Evolutionary conservation across 2,797 vertebrate species (phyloP).

Genomic region (Leptoclinus maculatus): DNA sequence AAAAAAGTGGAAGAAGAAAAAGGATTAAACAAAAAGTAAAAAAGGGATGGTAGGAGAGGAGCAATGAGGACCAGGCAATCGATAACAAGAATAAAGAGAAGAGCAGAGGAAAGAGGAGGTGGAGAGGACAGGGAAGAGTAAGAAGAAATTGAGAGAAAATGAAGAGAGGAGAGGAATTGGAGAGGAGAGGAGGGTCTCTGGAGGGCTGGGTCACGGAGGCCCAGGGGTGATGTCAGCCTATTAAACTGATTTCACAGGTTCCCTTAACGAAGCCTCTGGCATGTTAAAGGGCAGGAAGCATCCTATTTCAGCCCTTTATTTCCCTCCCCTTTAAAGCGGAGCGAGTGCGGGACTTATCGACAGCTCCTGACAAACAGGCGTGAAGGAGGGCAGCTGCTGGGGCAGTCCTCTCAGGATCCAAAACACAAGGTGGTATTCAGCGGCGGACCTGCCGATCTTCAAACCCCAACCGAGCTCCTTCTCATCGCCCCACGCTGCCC

Average conservation of each 20-base stretch:
- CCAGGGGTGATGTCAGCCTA: slow-evolving; percentile 86
- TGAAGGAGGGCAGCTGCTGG: slow-evolving; percentile 84
- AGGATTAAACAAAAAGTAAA: neutral
- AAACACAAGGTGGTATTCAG: slow-evolving; percentile 80
- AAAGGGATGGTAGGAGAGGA: slow-evolving; percentile 4
- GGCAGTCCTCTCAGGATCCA: slow-evolving; percentile 81
- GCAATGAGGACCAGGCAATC: slow-evolving; percentile 32
- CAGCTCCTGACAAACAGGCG: slow-evolving; percentile 84
- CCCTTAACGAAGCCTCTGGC: slow-evolving; percentile 86
- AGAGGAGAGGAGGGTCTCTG: slow-evolving; percentile 63
- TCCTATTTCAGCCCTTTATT: slow-evolving; percentile 81
- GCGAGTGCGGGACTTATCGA: slow-evolving; percentile 79
- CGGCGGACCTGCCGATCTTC: slow-evolving; percentile 66
- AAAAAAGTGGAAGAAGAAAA: neutral
- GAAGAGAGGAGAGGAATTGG: slow-evolving; percentile 28
- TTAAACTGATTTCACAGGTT: slow-evolving; percentile 88
- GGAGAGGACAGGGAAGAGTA: slow-evolving; percentile 36
- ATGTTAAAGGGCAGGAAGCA: slow-evolving; percentile 87
- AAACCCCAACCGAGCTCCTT: slow-evolving; percentile 48
- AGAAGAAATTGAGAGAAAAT: slow-evolving; percentile 45
- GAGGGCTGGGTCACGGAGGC: slow-evolving; percentile 78
- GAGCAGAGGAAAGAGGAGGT: slow-evolving; percentile 26
- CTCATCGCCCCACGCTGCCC: slow-evolving; percentile 8
- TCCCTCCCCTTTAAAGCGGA: slow-evolving; percentile 69
- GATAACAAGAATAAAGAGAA: slow-evolving; percentile 33